Evolutionary conservation across 30 jellyfish, hydroid and myxozoan genomes (phyloP).

Genomic region (Aurelia sp.): DNA sequence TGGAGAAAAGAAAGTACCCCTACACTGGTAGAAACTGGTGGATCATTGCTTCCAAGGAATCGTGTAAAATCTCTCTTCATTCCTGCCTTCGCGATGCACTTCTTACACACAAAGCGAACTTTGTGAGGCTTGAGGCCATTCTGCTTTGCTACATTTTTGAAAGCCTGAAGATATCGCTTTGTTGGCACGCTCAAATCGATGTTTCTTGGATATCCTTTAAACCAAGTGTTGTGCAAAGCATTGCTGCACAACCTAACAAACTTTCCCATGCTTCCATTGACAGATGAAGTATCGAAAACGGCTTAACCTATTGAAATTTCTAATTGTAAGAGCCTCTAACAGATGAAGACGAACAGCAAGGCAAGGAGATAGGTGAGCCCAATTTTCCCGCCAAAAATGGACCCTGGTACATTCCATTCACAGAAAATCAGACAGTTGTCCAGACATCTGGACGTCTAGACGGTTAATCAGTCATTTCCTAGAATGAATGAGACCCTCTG

Average conservation of each 20-base stretch:
- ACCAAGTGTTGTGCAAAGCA: constrained; percentile 22
- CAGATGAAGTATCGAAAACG: too few relatives aligned
- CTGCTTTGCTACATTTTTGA: constrained; percentile 24
- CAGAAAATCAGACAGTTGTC: too few relatives aligned
- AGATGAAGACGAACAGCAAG: neutral
- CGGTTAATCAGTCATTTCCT: too few relatives aligned
- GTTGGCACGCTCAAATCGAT: neutral
- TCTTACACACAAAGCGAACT: neutral
- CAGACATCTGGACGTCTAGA: too few relatives aligned
- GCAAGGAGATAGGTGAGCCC: neutral
- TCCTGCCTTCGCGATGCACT: too few relatives aligned
- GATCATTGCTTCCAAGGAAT: too few relatives aligned
- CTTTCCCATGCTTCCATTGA: neutral
- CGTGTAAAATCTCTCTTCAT: too few relatives aligned
- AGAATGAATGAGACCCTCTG: too few relatives aligned
- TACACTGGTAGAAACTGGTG: too few relatives aligned
- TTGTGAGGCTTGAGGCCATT: constrained; percentile 17
- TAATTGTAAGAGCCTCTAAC: neutral
- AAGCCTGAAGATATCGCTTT: constrained; percentile 18
- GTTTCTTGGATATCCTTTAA: neutral
- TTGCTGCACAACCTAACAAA: constrained; percentile 27
- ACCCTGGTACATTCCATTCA: too few relatives aligned
- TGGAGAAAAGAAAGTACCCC: too few relatives aligned
- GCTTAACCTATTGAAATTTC: neutral
- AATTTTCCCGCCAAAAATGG: too few relatives aligned